These are phyloP conservation scores for Dryoscopus gambensis DNA, from an alignment of 2,113 vertebrate species.

Conservation along the genomic window DNA sequence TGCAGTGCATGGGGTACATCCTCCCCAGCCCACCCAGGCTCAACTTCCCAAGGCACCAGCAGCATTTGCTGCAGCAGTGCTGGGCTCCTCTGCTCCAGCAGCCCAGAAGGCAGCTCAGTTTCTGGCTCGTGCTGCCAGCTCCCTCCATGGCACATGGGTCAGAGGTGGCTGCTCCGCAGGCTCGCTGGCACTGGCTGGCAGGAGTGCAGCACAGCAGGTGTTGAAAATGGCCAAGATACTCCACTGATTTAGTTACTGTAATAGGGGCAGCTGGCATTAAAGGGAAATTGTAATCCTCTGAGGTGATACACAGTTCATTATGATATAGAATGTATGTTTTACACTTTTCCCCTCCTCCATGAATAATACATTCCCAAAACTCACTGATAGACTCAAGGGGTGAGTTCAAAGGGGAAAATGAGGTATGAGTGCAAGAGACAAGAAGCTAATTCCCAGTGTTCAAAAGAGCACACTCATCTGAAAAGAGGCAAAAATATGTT, in stretches of 20 bases:
- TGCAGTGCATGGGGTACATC: no score
- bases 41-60: neutral
- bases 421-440: neutral
- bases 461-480: neutral
- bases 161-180: neutral
- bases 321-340: neutral
- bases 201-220: neutral
- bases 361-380: neutral
- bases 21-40: neutral
- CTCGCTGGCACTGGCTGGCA: neutral
- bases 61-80: neutral
- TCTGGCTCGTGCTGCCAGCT: neutral
- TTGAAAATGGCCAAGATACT: neutral
- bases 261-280: neutral
- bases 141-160: rapidly evolving
- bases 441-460: neutral
- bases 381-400: neutral
- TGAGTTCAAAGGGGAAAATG: neutral
- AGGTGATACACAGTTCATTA: neutral
- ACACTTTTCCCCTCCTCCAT: no score
- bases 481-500: neutral
- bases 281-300: neutral
- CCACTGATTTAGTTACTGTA: neutral
- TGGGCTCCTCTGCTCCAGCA: neutral
- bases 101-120: neutral